phyloP scores from a whole-genome alignment of 1,140 invertebrate species.

The Catajapyx aquilonaris region DNA sequence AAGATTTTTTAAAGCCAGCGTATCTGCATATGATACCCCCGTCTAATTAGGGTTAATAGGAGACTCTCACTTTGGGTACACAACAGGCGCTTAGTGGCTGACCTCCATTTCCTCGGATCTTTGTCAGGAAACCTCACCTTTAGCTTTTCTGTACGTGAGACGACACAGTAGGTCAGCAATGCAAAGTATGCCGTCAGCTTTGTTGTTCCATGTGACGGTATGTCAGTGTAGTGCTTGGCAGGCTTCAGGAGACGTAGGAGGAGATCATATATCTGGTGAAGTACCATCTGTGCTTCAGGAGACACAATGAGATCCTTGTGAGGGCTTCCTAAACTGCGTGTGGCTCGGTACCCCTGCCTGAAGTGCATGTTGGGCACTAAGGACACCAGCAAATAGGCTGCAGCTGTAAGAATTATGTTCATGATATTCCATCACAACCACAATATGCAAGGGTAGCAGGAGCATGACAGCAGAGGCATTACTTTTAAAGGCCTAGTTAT shows the following conservation, averaged over 20 bases:
- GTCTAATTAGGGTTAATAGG: no score
- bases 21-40: no score
- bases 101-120: no score
- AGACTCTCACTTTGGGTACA: no score
- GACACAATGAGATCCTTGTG: constrained; percentile 23
- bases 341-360: constrained; percentile 55
- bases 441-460: neutral
- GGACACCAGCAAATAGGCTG: constrained; percentile 65
- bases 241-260: constrained; percentile 51
- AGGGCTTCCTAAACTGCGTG: constrained; percentile 27
- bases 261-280: constrained; percentile 69
- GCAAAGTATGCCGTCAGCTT: constrained; percentile 83
- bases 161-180: constrained; percentile 69
- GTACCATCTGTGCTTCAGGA: constrained; percentile 47
- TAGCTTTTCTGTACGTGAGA: constrained; percentile 72
- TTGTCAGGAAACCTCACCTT: no score
- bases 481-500: no score
- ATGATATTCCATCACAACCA: constrained; percentile 1
- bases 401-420: constrained; percentile 28
- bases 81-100: no score
- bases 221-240: constrained; percentile 65
- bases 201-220: constrained; percentile 62
- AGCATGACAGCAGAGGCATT: no score
- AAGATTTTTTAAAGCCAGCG: no score
- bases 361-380: constrained; percentile 73